Base-by-base conservation (phyloP, 2,888 invertebrate species). In the Heliconius ismenius region DNA sequence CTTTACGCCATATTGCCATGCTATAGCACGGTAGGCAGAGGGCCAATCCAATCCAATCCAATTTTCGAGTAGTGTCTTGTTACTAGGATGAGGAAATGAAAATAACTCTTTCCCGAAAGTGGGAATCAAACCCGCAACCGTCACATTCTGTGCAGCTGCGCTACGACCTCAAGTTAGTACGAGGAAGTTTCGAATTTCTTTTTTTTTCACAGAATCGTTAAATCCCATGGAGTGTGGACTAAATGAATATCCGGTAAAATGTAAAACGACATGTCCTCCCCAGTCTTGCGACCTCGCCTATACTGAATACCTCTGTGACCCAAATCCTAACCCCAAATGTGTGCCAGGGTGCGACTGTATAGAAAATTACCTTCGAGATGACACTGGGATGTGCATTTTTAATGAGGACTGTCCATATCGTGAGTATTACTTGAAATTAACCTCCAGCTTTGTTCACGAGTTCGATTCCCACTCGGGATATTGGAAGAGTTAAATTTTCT, bases 281-380 rank as follows among this genome's bases (percentile, higher is more conserved):
- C 85, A 86, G 58, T 83, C 81, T 43, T 88, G 88, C 68, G 83
- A 86, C 18, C 83, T 82, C 58, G 76, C 84, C 0, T 87, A 85
- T 73, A 86, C 85, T 0, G 79, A 83, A 0, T 88, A 85, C 64
- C n/a, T 58, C 15, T 80, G 80, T 1, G 73, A 72, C 58, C 70
- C 70, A n/a, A 58, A 82, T 0, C 76, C 76, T 4, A 58, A 76
- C 2, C 73, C 80, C 4, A 78, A 63, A 60, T 86, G 86, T 75
- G 83, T 83, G 39, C 82, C 84, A 2, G 88, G 88, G 0, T 89
- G 89, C 70, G 81, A 87, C 43, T 89, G 88, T 77, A 80, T 82
- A 1, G 82, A 83, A 0, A 73, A 83, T 54, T 79, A 85, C 76
- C 79, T 87, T 3, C 83, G 88, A 24, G 84, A 87, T 72, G 78